Percentiles rank a stretch among this genome's conserved stretches.
These are phyloP conservation scores for Patiria pectinifera DNA, from an alignment of 53 echinoderm and acorn worm genomes.

Conservation along the genomic window DNA sequence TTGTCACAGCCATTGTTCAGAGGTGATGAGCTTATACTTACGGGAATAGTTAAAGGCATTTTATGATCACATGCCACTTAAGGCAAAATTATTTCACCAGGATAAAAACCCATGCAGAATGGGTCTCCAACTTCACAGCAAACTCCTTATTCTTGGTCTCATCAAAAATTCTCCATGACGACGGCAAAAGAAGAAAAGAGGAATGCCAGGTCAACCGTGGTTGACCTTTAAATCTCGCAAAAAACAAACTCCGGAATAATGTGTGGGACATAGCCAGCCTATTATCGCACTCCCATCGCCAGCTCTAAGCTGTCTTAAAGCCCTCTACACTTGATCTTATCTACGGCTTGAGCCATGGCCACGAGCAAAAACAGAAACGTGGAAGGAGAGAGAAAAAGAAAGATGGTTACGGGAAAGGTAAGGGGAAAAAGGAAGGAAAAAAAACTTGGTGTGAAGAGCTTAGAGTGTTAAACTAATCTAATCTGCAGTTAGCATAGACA, in stretches of 20 bases:
- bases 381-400: not conserved
- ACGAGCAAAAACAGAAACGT: slow-evolving; percentile 25
- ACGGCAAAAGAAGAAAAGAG: not conserved
- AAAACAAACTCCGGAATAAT: slow-evolving; percentile 32
- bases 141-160: not conserved
- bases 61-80: too few relatives aligned
- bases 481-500: slow-evolving; percentile 54
- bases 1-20: too few relatives aligned
- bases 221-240: slow-evolving; percentile 36
- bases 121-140: too few relatives aligned
- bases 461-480: slow-evolving; percentile 57
- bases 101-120: too few relatives aligned
- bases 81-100: too few relatives aligned
- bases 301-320: slow-evolving; percentile 57
- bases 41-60: too few relatives aligned
- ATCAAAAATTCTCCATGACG: not conserved
- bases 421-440: not conserved
- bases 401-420: slow-evolving; percentile 4
- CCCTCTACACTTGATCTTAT: slow-evolving; percentile 48
- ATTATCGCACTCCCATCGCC: slow-evolving; percentile 47
- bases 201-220: slow-evolving; percentile 17
- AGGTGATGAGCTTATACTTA: too few relatives aligned
- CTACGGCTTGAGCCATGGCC: slow-evolving; percentile 31
- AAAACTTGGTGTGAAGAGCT: not conserved
- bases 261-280: slow-evolving; percentile 32